These are phyloP conservation scores for Sphenodon punctatus DNA, from an alignment of 2,797 vertebrate species.

Conservation along the genomic window DNA sequence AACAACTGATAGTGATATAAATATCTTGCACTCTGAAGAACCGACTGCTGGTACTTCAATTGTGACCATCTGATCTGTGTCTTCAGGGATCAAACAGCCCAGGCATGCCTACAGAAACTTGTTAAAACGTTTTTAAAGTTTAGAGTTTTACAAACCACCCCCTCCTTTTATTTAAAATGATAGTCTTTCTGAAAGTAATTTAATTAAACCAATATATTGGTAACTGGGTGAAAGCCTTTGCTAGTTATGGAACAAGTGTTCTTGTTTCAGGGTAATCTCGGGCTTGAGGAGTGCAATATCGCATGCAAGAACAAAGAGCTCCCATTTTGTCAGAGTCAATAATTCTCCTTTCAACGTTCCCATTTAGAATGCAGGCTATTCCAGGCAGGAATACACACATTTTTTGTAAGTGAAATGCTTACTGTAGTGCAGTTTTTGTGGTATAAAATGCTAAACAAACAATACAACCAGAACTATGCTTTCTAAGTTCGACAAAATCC, in stretches of 20 bases:
- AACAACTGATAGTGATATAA: not conserved
- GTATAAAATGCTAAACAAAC: not conserved
- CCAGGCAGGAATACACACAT: not conserved
- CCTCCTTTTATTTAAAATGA: not conserved
- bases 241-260: not conserved
- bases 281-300: not conserved
- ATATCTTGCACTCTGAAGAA: not conserved
- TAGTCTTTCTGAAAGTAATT: not conserved
- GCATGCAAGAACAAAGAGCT: not conserved
- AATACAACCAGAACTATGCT: not conserved
- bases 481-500: not conserved
- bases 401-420: not conserved
- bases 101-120: too few species aligned
- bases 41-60: not conserved
- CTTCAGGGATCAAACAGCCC: too few species aligned
- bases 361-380: not conserved
- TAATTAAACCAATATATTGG: not conserved
- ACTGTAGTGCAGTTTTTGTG: not conserved
- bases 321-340: not conserved
- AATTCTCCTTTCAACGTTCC: not conserved
- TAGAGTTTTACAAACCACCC: too few species aligned
- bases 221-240: not conserved
- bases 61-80: not conserved
- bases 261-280: not conserved
- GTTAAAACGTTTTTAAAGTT: not conserved